Evolutionary conservation across 2,113 vertebrate species (phyloP), one percentile per base, ranked within the genome.

Genomic region (Sclerurus mexicanus): DNA sequence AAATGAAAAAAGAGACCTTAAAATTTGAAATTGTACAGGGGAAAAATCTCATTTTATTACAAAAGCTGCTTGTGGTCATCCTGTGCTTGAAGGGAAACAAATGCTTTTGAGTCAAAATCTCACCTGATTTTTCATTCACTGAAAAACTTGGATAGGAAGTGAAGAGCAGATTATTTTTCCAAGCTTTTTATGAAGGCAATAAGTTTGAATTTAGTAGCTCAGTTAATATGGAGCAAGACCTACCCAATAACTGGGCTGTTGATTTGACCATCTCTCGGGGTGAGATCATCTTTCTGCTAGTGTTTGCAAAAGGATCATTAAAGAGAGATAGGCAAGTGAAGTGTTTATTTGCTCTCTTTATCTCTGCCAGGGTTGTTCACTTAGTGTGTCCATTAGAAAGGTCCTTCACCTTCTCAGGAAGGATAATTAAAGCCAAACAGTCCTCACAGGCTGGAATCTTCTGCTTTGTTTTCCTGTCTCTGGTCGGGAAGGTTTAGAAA

Each of bases 311-410:
- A 89, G 71, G 66, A 76, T 96, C 69, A 25, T 82, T 93, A 40
- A 55, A 47, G 76, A 22, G 74, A 68, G 76, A 77, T 67, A 68
- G 0, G 31, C 53, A 60, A 60, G 75, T 63, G 68, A 81, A 89
- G 46, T 67, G 91, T 95, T 77, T 92, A 59, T 95, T 96, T 96
- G 92, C 67, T 88, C 59, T 91, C 46, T 72, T 87, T 97, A 20
- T 96, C 88, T 74, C 30, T 59, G 82, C 71, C 79, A 42, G 64
- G 33, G 14, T 77, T 73, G 30, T 39, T 82, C 16, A 0, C 37
- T 42, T 35, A 21, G 28, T 69, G 71, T 68, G 93, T 33, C 91
- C 77, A 71, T 91, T 89, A 33, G 24, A 53, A 95, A 96, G 49
- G n/a, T 85, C 62, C 77, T 96, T 85, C 87, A 87, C 0, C 78